These are phyloP conservation scores for Epinotia nisella DNA, from an alignment of 2,888 invertebrate species.

Conservation along the genomic window DNA sequence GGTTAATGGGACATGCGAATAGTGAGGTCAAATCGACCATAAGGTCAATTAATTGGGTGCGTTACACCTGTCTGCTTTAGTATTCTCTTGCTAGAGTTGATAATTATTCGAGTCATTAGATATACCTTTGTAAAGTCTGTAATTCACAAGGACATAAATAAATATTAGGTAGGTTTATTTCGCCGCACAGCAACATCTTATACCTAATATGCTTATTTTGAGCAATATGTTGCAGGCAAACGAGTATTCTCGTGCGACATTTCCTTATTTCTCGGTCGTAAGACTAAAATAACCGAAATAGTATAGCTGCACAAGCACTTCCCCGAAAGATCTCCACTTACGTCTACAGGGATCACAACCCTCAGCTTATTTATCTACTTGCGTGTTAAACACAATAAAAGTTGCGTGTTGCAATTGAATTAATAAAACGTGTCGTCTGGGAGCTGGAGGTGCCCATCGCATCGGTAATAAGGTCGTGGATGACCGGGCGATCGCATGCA, in stretches of 20 bases:
- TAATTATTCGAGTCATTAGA: too few relatives aligned
- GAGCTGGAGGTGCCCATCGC: slow-evolving; percentile 29
- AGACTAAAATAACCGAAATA: background rate
- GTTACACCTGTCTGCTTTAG: slow-evolving; percentile 7
- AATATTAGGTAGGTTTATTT: background rate
- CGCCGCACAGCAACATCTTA: too few relatives aligned
- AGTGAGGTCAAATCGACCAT: slow-evolving; percentile 7
- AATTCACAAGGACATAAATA: too few relatives aligned
- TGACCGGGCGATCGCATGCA: slow-evolving; percentile 26
- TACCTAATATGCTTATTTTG: background rate
- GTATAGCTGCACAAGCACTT: background rate
- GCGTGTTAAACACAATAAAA: slow-evolving; percentile 19
- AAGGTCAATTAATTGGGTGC: background rate
- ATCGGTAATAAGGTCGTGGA: slow-evolving; percentile 42
- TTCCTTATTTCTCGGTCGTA: background rate
- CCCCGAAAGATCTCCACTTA: too few relatives aligned
- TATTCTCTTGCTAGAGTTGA: too few relatives aligned
- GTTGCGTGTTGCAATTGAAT: slow-evolving; percentile 34
- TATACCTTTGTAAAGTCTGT: too few relatives aligned
- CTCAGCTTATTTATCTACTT: background rate
- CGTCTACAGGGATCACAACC: background rate
- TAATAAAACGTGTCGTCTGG: slow-evolving; percentile 42
- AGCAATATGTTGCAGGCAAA: background rate
- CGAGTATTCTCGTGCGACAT: background rate
- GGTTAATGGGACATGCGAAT: slow-evolving; percentile 27